Evolutionary conservation across 2,113 vertebrate species (phyloP), one percentile per base, ranked within the genome.

Genomic region (Oxyruncus cristatus): DNA sequence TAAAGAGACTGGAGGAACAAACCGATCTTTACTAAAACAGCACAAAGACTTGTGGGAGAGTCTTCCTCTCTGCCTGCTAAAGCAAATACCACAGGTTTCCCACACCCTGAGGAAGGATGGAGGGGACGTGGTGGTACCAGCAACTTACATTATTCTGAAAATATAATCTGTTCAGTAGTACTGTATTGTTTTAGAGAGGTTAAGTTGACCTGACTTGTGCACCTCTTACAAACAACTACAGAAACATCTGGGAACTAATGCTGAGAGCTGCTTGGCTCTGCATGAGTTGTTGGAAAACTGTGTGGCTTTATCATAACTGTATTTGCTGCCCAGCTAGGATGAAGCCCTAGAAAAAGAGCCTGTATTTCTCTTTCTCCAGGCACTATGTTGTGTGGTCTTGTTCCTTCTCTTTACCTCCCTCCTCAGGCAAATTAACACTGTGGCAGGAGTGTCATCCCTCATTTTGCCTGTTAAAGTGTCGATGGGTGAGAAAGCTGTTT

Each of bases 101-200:
- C 23, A 39, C 17, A 52, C 17, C 46, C 28, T 37, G 27, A 76
- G 39, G 49, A 76, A 76, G 66, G 71, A n/a, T 56, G 62, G 52
- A 72, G 67, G 53, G 53, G 85, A 37, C 22, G 53, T 56, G 23
- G 8, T 33, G 8, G 23, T 26, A n/a, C 85, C 55, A 77, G 46
- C 46, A 77, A 15, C 8, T 58, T 41, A 12, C 5, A 4, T 91
- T 76, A n/a, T 33, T 76, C 63, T 59, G 63, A 70, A 93, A 75
- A 73, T 50, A 27, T 4, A 66, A 14, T 58, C 61, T 2, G 0
- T 86, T 91, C 24, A 12, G 61, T 53, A 3, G 0, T 61, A 11
- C 35, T 73, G 20, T 39, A 16, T 66, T 65, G 42, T 49, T 94
- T 73, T 17, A 15, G 76, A 55, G 55, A 74, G 27, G 39, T 77